Percentiles rank a stretch among this genome's conserved stretches.
Evolutionary conservation across 2,888 invertebrate species (phyloP).

Genomic region (Nudaria mundana): DNA sequence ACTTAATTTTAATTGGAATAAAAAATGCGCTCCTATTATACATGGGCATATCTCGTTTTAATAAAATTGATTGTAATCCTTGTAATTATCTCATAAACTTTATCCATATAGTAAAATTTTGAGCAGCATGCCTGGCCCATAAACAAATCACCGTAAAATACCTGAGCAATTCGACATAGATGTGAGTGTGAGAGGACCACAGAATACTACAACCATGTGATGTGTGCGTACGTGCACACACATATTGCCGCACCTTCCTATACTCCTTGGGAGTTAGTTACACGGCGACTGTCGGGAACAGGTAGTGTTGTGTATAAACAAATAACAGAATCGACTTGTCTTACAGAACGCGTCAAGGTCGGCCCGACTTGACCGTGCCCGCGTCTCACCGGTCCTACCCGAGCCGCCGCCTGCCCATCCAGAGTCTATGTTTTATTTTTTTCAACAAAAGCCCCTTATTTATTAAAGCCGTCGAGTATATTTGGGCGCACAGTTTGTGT

Average conservation of each 20-base stretch:
- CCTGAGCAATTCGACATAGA: constrained; percentile 66
- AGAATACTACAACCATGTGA: constrained; percentile 23
- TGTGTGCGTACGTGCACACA: constrained; percentile 33
- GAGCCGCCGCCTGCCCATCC: constrained; percentile 44
- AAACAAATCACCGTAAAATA: constrained; percentile 77
- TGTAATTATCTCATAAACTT: constrained; percentile 61
- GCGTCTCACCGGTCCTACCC: constrained; percentile 41
- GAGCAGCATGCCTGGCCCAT: constrained; percentile 59
- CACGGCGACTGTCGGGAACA: constrained; percentile 49
- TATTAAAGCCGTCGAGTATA: constrained; percentile 78
- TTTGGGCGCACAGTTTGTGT: constrained; percentile 80
- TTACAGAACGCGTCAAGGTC: constrained; percentile 75
- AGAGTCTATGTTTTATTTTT: constrained; percentile 55
- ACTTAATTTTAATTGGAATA: constrained; percentile 58
- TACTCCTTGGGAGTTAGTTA: too few species aligned
- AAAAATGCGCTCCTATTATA: constrained; percentile 43
- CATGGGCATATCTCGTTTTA: constrained; percentile 51
- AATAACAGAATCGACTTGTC: constrained; percentile 80
- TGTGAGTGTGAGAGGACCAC: constrained; percentile 37
- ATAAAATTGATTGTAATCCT: constrained; percentile 55
- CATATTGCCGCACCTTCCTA: constrained; percentile 37
- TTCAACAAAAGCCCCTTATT: constrained; percentile 73
- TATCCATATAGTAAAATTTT: constrained; percentile 63
- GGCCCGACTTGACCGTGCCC: constrained; percentile 48
- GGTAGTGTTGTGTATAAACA: constrained; percentile 80